Conservation (phyloP, 2,113 vertebrate genomes). For the Erythrocebus patas region DNA sequence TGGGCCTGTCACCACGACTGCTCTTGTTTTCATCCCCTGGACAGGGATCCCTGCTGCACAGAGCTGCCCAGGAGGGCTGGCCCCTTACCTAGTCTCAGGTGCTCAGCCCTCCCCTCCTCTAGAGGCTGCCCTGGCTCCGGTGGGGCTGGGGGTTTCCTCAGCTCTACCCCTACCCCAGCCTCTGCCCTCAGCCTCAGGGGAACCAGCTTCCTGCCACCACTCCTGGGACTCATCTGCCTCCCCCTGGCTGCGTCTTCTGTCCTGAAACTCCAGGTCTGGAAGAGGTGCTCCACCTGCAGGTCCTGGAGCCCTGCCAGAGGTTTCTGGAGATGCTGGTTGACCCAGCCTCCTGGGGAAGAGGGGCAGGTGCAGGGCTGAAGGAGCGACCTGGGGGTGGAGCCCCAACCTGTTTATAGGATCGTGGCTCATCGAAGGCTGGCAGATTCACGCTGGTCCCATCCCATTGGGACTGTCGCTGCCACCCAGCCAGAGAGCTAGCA, state of each 20-base stretch:
- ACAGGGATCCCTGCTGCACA: neutral
- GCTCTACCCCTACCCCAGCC: neutral
- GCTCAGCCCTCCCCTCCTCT: neutral
- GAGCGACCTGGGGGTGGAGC: conserved; percentile 56
- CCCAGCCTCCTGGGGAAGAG: conserved; percentile 4
- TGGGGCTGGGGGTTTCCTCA: neutral
- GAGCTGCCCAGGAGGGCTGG: neutral
- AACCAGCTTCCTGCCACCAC: neutral
- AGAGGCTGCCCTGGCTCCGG: neutral
- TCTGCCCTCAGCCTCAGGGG: neutral
- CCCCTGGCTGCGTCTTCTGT: neutral
- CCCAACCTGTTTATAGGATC: conserved; percentile 56
- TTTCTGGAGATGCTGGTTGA: conserved; percentile 58
- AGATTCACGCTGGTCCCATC: neutral
- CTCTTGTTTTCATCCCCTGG: too few relatives aligned
- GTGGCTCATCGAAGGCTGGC: neutral
- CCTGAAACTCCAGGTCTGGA: neutral
- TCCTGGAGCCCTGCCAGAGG: conserved; percentile 23
- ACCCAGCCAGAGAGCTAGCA: neutral
- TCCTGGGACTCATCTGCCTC: neutral
- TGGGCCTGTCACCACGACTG: accelerated
- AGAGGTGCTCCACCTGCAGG: neutral
- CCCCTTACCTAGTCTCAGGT: neutral
- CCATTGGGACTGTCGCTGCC: neutral
- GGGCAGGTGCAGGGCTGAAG: neutral